Conservation (phyloP, 2,797 vertebrate species). For the Lagorchestes hirsutus region DNA sequence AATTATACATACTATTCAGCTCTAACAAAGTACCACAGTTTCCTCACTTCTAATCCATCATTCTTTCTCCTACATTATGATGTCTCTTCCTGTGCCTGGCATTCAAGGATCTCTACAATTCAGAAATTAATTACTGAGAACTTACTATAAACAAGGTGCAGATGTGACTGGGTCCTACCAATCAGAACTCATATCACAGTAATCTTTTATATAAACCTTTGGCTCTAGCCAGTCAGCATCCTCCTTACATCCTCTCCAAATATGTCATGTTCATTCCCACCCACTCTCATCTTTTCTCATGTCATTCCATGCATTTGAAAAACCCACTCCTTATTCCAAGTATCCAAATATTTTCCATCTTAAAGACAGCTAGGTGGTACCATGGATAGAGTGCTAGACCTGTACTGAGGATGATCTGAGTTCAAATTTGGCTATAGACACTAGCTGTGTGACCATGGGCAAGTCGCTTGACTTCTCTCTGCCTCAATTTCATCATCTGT, state of each 20-base stretch:
- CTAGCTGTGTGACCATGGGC: not conserved
- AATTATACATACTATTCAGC: not conserved
- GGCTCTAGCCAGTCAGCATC: not conserved
- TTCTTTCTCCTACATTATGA: not conserved
- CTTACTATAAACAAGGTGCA: not conserved
- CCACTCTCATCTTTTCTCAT: not conserved
- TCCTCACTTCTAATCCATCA: not conserved
- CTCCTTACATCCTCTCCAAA: not conserved
- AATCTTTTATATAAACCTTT: not conserved
- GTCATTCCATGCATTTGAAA: not conserved
- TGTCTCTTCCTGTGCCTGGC: not conserved
- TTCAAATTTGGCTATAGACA: not conserved
- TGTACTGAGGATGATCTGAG: not conserved
- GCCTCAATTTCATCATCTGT: not conserved
- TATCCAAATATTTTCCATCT: not conserved
- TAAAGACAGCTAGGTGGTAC: not conserved
- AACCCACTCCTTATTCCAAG: not conserved
- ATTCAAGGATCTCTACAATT: not conserved
- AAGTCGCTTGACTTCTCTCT: not conserved
- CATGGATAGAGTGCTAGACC: not conserved
- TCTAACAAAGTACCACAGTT: not conserved
- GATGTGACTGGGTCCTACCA: not conserved
- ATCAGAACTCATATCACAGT: not conserved
- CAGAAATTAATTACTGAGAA: not conserved
- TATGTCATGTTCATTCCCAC: not conserved